Conservation (phyloP, 92 coral and sea anemone genomes). For the Palythoa grandis region DNA sequence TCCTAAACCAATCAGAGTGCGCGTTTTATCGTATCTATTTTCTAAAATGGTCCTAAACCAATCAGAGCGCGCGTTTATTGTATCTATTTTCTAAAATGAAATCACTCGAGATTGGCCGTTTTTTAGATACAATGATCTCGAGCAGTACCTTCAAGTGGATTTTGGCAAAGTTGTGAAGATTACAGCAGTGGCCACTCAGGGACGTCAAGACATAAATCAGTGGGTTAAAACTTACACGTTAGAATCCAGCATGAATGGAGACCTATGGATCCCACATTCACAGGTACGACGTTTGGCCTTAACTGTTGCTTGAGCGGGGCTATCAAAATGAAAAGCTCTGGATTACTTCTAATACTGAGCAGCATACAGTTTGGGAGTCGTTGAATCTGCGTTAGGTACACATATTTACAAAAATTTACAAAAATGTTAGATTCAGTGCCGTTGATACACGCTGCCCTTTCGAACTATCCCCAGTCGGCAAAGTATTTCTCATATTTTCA, state of each 20-base stretch:
- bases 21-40: neutral
- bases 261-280: slow-evolving; percentile 35
- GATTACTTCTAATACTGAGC: no score
- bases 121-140: slow-evolving; percentile 61
- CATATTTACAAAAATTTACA: no score
- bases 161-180: slow-evolving; percentile 54
- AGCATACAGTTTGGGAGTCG: no score
- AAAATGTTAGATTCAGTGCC: no score
- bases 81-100: neutral
- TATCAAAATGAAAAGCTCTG: no score
- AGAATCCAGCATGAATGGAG: slow-evolving; percentile 57
- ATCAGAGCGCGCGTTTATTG: neutral
- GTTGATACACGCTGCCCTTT: no score
- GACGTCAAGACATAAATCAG: slow-evolving; percentile 26
- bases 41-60: neutral
- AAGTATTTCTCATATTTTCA: no score
- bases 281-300: no score
- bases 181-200: slow-evolving; percentile 33
- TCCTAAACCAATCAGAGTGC: neutral
- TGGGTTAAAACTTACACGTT: slow-evolving; percentile 50
- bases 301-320: no score
- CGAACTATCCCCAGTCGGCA: no score
- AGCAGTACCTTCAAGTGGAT: slow-evolving; percentile 77
- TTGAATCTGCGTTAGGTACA: no score
- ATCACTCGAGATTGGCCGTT: neutral